These are phyloP conservation scores for Leptinotarsa peninsularis DNA, from an alignment of 2,888 invertebrate species.

Conservation along the genomic window DNA sequence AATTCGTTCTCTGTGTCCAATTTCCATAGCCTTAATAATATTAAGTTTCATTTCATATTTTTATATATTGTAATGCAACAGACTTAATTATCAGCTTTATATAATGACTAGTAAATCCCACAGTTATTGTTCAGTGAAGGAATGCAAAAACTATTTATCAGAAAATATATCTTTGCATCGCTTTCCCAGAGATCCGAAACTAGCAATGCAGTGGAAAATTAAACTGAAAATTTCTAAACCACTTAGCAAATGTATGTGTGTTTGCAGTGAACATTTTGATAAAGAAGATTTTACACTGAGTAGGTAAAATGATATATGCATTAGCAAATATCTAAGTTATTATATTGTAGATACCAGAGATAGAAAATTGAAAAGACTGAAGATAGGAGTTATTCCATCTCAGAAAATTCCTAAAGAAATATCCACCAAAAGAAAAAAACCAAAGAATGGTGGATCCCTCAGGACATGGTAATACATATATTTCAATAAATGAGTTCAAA, in stretches of 20 bases:
- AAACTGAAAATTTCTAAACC: not conserved
- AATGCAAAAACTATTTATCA: not conserved
- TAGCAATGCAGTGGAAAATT: not conserved
- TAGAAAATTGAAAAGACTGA: not conserved
- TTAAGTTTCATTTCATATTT: no score
- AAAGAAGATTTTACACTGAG: not conserved
- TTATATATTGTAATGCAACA: no score
- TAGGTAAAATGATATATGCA: not conserved
- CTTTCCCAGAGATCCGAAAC: not conserved
- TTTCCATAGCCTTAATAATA: no score
- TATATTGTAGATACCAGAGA: constrained; percentile 2
- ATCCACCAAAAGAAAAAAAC: not conserved
- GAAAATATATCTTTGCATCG: not conserved
- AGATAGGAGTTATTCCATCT: not conserved
- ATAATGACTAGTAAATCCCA: not conserved
- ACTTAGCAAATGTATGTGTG: not conserved
- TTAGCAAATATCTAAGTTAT: not conserved
- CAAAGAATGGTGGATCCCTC: no score
- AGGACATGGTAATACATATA: no score
- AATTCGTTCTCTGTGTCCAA: no score
- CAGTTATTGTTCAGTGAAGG: not conserved
- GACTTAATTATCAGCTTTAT: not conserved
- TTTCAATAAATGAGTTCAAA: no score
- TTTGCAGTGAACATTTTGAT: constrained; percentile 1
- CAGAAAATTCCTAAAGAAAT: not conserved